These are phyloP conservation scores for Cochlearius cochlearius DNA, from an alignment of 2,113 vertebrate species.

Conservation along the genomic window DNA sequence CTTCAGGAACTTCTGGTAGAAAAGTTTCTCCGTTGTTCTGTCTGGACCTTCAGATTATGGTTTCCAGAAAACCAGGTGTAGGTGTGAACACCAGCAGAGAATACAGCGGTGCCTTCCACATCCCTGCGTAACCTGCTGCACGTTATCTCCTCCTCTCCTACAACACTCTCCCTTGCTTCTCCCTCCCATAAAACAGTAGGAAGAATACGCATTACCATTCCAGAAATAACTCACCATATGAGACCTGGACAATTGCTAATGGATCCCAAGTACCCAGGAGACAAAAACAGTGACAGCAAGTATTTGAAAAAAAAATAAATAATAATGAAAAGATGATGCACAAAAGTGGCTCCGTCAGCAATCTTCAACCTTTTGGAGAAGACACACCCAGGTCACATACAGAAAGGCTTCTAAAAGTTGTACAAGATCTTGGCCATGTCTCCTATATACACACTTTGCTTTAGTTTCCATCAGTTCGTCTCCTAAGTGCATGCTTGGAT, in stretches of 20 bases:
- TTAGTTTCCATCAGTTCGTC: background rate
- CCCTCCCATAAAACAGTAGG: background rate
- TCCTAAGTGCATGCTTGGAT: background rate
- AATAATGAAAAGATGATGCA: background rate
- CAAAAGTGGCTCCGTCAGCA: background rate
- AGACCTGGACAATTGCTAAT: background rate
- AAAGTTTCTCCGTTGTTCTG: background rate
- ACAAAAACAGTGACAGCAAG: background rate
- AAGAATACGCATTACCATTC: background rate
- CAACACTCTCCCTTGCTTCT: background rate
- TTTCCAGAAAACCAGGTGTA: background rate
- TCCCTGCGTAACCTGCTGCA: background rate
- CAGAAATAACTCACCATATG: background rate
- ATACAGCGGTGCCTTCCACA: background rate
- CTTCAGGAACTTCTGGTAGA: background rate
- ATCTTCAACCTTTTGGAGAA: background rate
- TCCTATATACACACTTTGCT: background rate
- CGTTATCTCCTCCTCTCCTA: background rate
- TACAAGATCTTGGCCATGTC: fast-evolving
- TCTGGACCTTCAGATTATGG: background rate
- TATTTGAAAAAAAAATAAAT: background rate
- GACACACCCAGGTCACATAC: background rate
- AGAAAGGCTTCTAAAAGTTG: background rate
- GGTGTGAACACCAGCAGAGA: background rate
- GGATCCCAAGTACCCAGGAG: background rate